phyloP scores from a whole-genome alignment of 2,888 invertebrate species.

The Drosophila engyochracea region DNA sequence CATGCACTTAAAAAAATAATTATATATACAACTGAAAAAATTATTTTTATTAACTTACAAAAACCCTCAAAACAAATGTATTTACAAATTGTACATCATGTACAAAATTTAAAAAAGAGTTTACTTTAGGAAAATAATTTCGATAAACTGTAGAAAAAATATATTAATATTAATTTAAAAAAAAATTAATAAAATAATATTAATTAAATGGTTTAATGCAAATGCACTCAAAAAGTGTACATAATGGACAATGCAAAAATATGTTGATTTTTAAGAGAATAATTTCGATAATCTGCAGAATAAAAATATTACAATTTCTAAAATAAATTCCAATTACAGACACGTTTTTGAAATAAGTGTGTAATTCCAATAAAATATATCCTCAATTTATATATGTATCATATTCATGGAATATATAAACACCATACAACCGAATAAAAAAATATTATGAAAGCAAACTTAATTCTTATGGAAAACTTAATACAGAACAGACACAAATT shows the following conservation, averaged over 20 bases:
- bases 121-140: neutral
- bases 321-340: neutral
- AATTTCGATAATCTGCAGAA: neutral
- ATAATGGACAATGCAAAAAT: neutral
- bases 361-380: neutral
- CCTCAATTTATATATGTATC: neutral
- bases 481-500: neutral
- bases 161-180: too few relatives aligned
- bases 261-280: neutral
- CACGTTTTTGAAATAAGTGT: neutral
- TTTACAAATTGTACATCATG: neutral
- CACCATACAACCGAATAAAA: neutral
- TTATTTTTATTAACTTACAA: neutral
- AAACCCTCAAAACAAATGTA: neutral
- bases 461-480: neutral
- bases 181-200: too few relatives aligned
- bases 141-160: neutral
- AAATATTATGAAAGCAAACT: neutral
- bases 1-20: constrained; percentile 4
- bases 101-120: fast-evolving
- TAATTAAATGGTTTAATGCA: neutral
- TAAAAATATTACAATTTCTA: neutral
- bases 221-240: neutral
- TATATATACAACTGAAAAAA: neutral
- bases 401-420: neutral